Evolutionary conservation across 2,888 invertebrate genomes (phyloP), one percentile per base, ranked within the genome.

Genomic region (Caenorhabditis japonica): DNA sequence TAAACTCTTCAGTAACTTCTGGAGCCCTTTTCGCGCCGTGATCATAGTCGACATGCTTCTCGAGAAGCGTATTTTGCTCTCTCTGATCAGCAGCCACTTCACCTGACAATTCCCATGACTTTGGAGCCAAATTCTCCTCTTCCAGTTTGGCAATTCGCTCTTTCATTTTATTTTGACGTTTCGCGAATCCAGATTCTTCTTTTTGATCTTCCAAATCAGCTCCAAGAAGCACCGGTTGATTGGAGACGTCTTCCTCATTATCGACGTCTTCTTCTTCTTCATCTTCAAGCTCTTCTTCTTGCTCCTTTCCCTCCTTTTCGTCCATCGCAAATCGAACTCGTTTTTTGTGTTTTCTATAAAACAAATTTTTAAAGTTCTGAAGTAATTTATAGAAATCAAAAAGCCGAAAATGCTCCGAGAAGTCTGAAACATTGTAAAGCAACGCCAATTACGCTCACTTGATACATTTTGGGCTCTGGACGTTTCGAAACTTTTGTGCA

Each of bases 21-120:
- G 96, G 96, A 2, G 95, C 93, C 49, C 71, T 60, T 53, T 77
- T 83, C 3, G 76, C 49, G 7, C 68, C 64, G 30, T 82, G 77
- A 49, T 85, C 85, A 49, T 81, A 83, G 21, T 79, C 72, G 0
- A 97, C 91, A 69, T 94, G 92, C 89, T 97, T 95, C 89, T 96
- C 93, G 0, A 99, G 90, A 21, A 97, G 89, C 1, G 96, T 95
- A 90, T 97, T 95, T 88, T 94, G 93, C 0, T 97, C 97, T 59
- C 97, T 90, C 69, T 90, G 91, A 0, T 90, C 89, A 0, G 92
- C 94, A 62, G 91, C 91, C 0, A 94, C 92, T 91, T 99, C 97
- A 74, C 97, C 97, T 87, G 92, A 92, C 44, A 97, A 89, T 86
- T 95, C 94, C 97, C 97, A 99, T 0, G 94, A 92, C 82, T 95